Base-by-base conservation (phyloP, 2,113 vertebrate genomes). In the Leucoraja erinaceus region DNA sequence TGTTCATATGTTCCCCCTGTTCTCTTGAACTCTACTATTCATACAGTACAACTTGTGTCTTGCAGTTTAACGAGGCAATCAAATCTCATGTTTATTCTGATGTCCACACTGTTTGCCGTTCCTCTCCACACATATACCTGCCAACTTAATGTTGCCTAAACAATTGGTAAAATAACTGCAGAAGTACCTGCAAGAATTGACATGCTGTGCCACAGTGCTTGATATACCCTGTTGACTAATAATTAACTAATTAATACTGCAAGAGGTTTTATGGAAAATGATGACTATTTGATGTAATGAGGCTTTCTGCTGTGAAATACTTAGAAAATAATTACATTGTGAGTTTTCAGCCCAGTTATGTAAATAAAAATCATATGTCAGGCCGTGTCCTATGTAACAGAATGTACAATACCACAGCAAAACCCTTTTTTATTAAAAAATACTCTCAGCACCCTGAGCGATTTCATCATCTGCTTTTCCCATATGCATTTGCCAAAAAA, bases 361-460 rank as follows among this genome's bases (percentile, higher is more conserved):
- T 20, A 91, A 91, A 47, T 91, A 91, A 72, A 72, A 72, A 91
- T 72, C 38, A 74, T 72, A 22, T 91, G 90, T 91, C 68, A 72
- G 11, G 28, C 66, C 31, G 16, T 9, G 14, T 22, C 33, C 5
- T 47, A 72, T 18, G 38, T 88, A 59, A 86, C 56, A 59, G 81
- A 86, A 61, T 86, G n/a, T 88, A 56, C 38, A 81, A 7, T 88
- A 91, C 22, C 90, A 38, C 31, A 70, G 68, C 38, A 54, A 91
- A 38, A 5, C 22, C 88, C 70, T 74, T 54, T 70, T 74, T 74
- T 72, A 91, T 72, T 91, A 74, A 91, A 91, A 47, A 91, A 38
- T 61, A 90, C n/a, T 18, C 18, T 47, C 66, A 28, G 10, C 22
- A 54, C 10, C 66, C 33, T 88, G 1, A 88, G 59, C 12, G 38